phyloP scores from a whole-genome alignment of 2,888 invertebrate genomes.

The Drosophila algonquin region DNA sequence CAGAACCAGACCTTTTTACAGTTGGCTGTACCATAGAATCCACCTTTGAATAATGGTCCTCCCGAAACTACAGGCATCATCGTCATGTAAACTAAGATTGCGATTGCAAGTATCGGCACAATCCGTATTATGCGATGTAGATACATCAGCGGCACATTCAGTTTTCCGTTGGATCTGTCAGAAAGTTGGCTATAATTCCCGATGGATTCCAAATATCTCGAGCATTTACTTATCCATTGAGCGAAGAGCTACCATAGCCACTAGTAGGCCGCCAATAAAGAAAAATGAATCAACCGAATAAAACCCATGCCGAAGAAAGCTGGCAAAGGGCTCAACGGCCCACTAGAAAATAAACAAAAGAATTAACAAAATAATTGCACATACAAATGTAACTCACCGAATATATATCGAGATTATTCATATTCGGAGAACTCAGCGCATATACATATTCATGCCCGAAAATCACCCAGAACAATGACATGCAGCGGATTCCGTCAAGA shows the following conservation, averaged over 20 bases:
- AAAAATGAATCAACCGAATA: slow-evolving; percentile 29
- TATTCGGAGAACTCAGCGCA: neutral
- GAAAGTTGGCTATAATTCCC: rapidly evolving
- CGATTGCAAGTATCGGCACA: slow-evolving; percentile 13
- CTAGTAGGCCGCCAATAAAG: slow-evolving; percentile 23
- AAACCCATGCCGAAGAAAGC: slow-evolving; percentile 24
- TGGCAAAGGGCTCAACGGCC: slow-evolving; percentile 17
- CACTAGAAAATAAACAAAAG: slow-evolving; percentile 5
- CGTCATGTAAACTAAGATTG: slow-evolving; percentile 31
- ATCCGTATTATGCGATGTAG: slow-evolving; percentile 28
- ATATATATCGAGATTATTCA: slow-evolving; percentile 51
- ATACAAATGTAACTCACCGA: slow-evolving; percentile 31
- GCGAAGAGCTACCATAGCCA: slow-evolving; percentile 23
- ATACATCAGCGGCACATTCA: slow-evolving; percentile 32
- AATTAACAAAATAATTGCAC: neutral
- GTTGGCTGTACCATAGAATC: neutral
- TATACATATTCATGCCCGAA: slow-evolving; percentile 70
- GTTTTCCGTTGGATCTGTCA: slow-evolving; percentile 19
- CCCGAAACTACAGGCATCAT: neutral
- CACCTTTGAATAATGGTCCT: too few species aligned
- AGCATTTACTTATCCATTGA: slow-evolving; percentile 26
- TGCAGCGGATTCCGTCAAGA: slow-evolving; percentile 81
- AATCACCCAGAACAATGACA: slow-evolving; percentile 83
- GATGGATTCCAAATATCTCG: rapidly evolving
- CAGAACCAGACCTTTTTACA: slow-evolving; percentile 84